A percentile compares a stretch with the other conserved stretches of the same genome.
Evolutionary conservation across 2,888 invertebrate genomes (phyloP).

Genomic region (Chaetogeoica ovagalla): DNA sequence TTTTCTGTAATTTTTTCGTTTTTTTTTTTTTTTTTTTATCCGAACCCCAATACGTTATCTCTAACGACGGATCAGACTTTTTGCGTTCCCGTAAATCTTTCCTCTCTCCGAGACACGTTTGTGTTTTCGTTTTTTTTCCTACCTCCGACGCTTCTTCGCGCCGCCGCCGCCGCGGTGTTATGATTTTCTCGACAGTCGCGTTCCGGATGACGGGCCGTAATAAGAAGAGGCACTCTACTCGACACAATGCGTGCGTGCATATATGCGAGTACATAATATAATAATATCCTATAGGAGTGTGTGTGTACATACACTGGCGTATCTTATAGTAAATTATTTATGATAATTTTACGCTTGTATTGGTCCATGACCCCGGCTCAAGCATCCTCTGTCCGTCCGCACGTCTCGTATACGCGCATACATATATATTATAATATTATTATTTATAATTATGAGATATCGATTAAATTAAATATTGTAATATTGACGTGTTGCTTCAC

Average conservation of each 20-base stretch:
- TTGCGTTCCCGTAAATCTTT: conserved; percentile 12
- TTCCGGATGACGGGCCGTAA: conserved; percentile 42
- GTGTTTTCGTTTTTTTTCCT: background rate
- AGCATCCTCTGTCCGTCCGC: background rate
- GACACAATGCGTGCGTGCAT: conserved; percentile 4
- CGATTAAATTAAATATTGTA: too few species aligned
- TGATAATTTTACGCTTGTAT: background rate
- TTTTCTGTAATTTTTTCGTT: too few species aligned
- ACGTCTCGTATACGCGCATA: conserved; percentile 6
- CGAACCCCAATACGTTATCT: background rate
- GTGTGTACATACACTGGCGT: background rate
- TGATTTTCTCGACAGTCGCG: conserved; percentile 40
- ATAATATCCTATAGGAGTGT: background rate
- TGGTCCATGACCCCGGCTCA: conserved; percentile 50
- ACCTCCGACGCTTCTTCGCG: conserved; percentile 10
- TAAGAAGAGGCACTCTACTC: conserved; percentile 6
- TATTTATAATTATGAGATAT: conserved; percentile 12
- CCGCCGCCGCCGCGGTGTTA: background rate
- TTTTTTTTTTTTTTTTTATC: background rate
- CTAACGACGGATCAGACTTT: background rate
- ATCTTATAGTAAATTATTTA: conserved; percentile 39
- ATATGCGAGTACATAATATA: too few species aligned
- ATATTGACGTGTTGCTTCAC: too few species aligned
- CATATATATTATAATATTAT: background rate
- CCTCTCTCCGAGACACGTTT: conserved; percentile 24